phyloP scores from a whole-genome alignment of 2,888 invertebrate genomes.

The Lacanobia wlatinum region DNA sequence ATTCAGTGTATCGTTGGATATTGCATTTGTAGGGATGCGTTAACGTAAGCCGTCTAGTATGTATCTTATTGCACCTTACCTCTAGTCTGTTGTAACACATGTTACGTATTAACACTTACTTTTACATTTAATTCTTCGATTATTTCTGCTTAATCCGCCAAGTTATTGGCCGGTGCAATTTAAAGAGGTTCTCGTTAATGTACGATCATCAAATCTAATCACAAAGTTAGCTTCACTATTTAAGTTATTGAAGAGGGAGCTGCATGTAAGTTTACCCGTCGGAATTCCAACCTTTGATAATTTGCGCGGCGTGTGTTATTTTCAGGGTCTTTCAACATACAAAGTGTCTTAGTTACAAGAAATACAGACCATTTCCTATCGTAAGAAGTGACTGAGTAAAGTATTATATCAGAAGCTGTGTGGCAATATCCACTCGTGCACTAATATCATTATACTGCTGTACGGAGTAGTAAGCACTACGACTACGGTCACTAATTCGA shows the following conservation, averaged over 20 bases:
- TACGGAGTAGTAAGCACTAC: neutral
- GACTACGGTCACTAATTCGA: conserved; percentile 26
- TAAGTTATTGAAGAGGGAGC: neutral
- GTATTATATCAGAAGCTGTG: conserved; percentile 18
- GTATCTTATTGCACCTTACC: conserved; percentile 65
- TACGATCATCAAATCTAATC: neutral
- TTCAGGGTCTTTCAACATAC: neutral
- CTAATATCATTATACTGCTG: conserved; percentile 22
- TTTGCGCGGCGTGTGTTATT: conserved; percentile 9
- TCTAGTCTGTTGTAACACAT: conserved; percentile 46
- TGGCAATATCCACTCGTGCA: conserved; percentile 1
- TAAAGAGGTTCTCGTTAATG: neutral
- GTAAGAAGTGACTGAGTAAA: neutral
- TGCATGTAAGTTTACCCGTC: conserved; percentile 13
- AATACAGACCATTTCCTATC: conserved; percentile 11
- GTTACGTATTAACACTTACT: conserved; percentile 21
- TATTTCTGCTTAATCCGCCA: conserved; percentile 19
- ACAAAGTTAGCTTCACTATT: neutral
- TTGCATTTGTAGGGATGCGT: conserved; percentile 74
- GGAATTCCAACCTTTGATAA: conserved; percentile 9
- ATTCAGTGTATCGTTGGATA: conserved; percentile 48
- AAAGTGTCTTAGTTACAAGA: neutral
- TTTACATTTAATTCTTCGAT: conserved; percentile 32
- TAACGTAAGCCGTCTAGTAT: conserved; percentile 61
- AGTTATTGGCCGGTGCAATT: neutral